Percentiles rank a stretch among this genome's conserved stretches.
phyloP scores from a whole-genome alignment of 2,888 invertebrate genomes.

The Gasteruption jaculator region DNA sequence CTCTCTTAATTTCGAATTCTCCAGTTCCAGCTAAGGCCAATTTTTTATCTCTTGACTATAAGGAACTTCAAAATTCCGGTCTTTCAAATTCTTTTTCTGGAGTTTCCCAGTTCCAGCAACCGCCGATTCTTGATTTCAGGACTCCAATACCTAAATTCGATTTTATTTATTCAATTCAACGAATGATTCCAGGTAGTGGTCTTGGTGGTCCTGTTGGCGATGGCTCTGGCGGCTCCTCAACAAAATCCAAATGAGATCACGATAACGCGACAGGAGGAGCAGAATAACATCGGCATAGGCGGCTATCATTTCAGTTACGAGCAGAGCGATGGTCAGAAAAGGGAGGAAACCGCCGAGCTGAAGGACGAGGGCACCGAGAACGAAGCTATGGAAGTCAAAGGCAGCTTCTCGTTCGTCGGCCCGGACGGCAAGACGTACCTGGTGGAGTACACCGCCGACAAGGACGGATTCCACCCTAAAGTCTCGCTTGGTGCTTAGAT shows the following conservation, averaged over 20 bases:
- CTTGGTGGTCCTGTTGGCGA: slow-evolving; percentile 29
- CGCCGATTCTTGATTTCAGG: too few relatives aligned
- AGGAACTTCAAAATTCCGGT: too few relatives aligned
- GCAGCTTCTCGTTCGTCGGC: slow-evolving; percentile 42
- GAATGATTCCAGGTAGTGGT: slow-evolving; percentile 26
- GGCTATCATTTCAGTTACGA: slow-evolving; percentile 48
- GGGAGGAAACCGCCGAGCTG: slow-evolving; percentile 47
- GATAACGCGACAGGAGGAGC: slow-evolving; percentile 44
- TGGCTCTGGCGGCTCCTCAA: slow-evolving; percentile 40
- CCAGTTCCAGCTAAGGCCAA: too few relatives aligned
- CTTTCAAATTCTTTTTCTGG: too few relatives aligned
- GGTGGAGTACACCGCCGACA: slow-evolving; percentile 47
- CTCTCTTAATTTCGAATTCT: too few relatives aligned
- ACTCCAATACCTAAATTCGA: too few relatives aligned
- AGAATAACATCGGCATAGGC: slow-evolving; percentile 47
- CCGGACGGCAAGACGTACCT: slow-evolving; percentile 46
- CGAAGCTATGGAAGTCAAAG: slow-evolving; percentile 41
- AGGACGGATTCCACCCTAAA: slow-evolving; percentile 46
- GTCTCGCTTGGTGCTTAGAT: too few relatives aligned
- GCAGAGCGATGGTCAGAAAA: slow-evolving; percentile 48
- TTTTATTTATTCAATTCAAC: slow-evolving; percentile 10
- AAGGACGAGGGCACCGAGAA: slow-evolving; percentile 46
- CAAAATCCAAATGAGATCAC: slow-evolving; percentile 41
- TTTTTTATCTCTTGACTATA: too few relatives aligned
- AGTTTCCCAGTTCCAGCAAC: too few relatives aligned